Base-by-base conservation (phyloP, 2,113 vertebrate genomes). In the Blennius ocellaris region DNA sequence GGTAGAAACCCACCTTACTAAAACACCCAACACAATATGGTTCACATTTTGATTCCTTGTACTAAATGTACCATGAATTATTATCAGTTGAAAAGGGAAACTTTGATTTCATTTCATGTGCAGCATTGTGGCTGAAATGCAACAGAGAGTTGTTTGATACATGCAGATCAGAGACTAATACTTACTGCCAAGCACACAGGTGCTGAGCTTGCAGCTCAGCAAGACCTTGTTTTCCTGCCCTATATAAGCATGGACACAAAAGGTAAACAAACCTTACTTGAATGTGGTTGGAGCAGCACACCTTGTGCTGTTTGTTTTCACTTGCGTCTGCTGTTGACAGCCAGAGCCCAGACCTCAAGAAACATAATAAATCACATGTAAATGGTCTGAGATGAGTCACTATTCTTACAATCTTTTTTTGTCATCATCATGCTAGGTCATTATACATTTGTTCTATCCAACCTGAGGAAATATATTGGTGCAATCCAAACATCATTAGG, bases 321-420 rank as follows among this genome's bases (percentile, higher is more conserved):
- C 56, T 77, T 40, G 21, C 55, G 57, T 65, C 51, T n/a, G 57
- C 67, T 82, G 90, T 78, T 87, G 81, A 90, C 89, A 84, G 86
- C 80, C 76, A 48, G 55, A 41, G 66, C 38, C 59, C 37, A 84
- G 68, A 63, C 54, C 80, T 80, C 55, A 72, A 78, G 84, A 90
- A 86, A 91, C 82, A 88, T 68, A 56, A 88, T 90, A 78, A 90
- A 92, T 90, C 89, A 85, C 66, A 64, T 80, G 49, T 75, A 64
- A 86, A 84, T 62, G 80, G 30, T 38, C 52, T 76, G 78, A 77
- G 78, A 85, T 63, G 56, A 83, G 58, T 81, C 76, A 68, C 57
- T 72, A 65, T 62, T 63, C 40, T 11, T 30, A 49, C 56, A 43
- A 14, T 44, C 11, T 36, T 47, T 38, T 58, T 53, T 70, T 86